Conservation (phyloP, 2,113 vertebrate species). For the Tragelaphus scriptus region DNA sequence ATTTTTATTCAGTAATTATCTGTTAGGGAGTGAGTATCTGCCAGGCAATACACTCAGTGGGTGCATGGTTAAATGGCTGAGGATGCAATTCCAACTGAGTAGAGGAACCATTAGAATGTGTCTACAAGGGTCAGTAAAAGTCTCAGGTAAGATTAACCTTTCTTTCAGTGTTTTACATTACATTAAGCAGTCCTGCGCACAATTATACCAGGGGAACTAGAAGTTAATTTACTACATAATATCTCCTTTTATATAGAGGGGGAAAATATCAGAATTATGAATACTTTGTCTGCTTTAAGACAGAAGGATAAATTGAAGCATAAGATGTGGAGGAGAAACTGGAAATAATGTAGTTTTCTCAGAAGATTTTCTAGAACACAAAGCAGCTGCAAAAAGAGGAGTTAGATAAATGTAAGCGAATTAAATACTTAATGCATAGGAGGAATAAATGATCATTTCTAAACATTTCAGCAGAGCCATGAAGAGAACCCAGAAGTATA, state of each 20-base stretch:
- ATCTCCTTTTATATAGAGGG: background rate
- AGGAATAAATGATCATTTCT: slow-evolving; percentile 12
- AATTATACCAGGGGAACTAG: background rate
- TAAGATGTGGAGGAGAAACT: background rate
- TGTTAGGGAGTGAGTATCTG: background rate
- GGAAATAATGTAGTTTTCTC: background rate
- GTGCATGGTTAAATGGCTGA: background rate
- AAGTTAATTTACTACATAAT: background rate
- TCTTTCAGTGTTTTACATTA: background rate
- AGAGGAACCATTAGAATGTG: background rate
- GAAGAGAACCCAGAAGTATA: background rate
- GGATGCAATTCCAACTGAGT: background rate
- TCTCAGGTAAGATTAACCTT: background rate
- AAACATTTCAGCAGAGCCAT: background rate
- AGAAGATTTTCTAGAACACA: background rate
- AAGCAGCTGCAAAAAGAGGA: background rate
- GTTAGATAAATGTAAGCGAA: background rate
- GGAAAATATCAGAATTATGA: background rate
- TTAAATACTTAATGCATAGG: slow-evolving; percentile 8
- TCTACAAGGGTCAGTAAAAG: background rate
- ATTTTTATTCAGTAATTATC: background rate
- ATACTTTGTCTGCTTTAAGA: background rate
- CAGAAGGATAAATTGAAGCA: background rate
- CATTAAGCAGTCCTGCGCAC: background rate
- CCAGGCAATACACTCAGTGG: background rate